Evolutionary conservation across 2,888 invertebrate species (phyloP).

Genomic region (Drosophila siamana): DNA sequence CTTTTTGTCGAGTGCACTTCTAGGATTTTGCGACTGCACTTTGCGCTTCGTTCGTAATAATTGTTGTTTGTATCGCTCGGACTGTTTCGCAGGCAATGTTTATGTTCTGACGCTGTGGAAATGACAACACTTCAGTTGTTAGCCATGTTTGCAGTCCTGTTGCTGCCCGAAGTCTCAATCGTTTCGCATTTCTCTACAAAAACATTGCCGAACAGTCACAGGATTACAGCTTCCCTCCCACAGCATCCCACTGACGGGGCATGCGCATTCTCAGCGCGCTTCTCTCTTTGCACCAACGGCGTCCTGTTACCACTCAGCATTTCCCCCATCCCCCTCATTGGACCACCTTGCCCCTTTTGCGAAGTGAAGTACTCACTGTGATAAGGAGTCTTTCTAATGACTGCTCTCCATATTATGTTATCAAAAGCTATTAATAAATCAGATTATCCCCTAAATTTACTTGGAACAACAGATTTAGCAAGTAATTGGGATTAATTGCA

Average conservation of each 20-base stretch:
- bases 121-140: constrained; percentile 50
- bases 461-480: background rate
- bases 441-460: constrained; percentile 3
- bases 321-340: background rate
- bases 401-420: background rate
- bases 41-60: background rate
- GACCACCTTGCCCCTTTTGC: background rate
- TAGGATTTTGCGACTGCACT: background rate
- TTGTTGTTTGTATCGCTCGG: constrained; percentile 18
- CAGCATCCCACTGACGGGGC: constrained; percentile 13
- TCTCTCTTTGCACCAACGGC: background rate
- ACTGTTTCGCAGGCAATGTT: constrained; percentile 41
- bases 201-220: constrained; percentile 30
- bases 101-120: constrained; percentile 29
- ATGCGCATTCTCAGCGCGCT: constrained; percentile 35
- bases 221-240: background rate
- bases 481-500: background rate
- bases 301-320: background rate
- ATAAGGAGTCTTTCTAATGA: constrained; percentile 10
- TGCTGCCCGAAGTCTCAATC: constrained; percentile 55
- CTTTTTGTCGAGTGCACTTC: background rate
- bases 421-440: constrained; percentile 4
- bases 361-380: background rate
- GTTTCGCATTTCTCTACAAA: constrained; percentile 50
- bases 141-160: constrained; percentile 58